Percentiles rank a stretch among this genome's conserved stretches.
Conservation (phyloP, 2,797 vertebrate species). For the Poecilia picta region DNA sequence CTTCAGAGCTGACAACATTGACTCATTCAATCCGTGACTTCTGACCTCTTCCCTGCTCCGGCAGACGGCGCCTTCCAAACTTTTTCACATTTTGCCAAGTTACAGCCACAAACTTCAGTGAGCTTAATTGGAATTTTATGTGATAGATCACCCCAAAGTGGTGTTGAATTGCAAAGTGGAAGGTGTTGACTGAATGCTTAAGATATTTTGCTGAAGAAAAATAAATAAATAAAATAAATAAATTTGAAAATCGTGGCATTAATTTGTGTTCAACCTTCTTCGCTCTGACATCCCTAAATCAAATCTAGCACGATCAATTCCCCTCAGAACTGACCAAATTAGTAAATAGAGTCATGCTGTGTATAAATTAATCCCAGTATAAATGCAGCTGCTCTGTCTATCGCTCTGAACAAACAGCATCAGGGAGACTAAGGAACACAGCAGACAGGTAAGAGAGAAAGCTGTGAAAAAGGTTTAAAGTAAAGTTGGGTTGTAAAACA, state of each 20-base stretch:
- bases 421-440: not conserved
- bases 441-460: not conserved
- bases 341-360: not conserved
- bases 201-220: not conserved
- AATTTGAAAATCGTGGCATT: not conserved
- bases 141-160: not conserved
- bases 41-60: conserved; percentile 24
- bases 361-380: not conserved
- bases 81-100: not conserved
- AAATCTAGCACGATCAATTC: not conserved
- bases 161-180: not conserved
- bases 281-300: not conserved
- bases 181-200: not conserved
- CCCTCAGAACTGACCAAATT: not conserved
- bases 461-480: not conserved
- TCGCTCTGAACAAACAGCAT: not conserved
- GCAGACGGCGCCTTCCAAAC: conserved; percentile 10
- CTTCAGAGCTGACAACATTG: conserved; percentile 46
- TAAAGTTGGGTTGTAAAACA: not conserved
- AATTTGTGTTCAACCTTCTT: not conserved
- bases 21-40: conserved; percentile 37
- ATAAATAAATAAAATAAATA: too few species aligned
- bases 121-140: not conserved
- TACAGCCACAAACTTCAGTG: not conserved
- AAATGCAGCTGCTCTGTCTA: not conserved